Evolutionary conservation across 2,888 invertebrate species (phyloP).

Genomic region (Cheilosia urbana): DNA sequence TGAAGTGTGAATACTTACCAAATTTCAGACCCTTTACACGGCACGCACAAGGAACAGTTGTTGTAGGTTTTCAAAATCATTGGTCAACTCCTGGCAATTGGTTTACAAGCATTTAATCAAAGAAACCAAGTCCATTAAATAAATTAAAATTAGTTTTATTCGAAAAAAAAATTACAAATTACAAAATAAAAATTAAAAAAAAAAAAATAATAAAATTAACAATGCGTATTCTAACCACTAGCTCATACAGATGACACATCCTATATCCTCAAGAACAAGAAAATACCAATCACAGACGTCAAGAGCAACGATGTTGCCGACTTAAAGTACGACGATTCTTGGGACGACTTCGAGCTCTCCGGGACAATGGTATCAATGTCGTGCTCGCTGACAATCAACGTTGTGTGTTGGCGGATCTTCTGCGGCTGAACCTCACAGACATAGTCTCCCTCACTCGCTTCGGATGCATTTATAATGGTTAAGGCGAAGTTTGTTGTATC

Average conservation of each 20-base stretch:
- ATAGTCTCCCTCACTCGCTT: slow-evolving; percentile 78
- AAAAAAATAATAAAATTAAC: slow-evolving; percentile 62
- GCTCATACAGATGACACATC: not conserved
- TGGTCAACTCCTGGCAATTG: too few relatives aligned
- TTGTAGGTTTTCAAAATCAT: too few relatives aligned
- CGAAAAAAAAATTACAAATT: slow-evolving; percentile 9
- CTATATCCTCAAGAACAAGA: slow-evolving; percentile 70
- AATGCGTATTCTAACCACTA: slow-evolving; percentile 48
- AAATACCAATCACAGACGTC: slow-evolving; percentile 65
- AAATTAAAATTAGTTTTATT: slow-evolving; percentile 72
- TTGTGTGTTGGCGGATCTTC: slow-evolving; percentile 67
- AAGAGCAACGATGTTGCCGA: slow-evolving; percentile 9
- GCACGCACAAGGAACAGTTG: too few relatives aligned
- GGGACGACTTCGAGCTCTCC: slow-evolving; percentile 79
- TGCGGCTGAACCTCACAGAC: slow-evolving; percentile 78
- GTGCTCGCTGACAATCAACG: slow-evolving; percentile 75
- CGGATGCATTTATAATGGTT: slow-evolving; percentile 77
- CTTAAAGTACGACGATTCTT: slow-evolving; percentile 49
- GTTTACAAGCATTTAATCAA: not conserved
- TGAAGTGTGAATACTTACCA: too few relatives aligned
- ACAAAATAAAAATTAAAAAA: slow-evolving; percentile 31
- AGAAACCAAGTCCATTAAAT: slow-evolving; percentile 50
- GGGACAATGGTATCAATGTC: slow-evolving; percentile 78
- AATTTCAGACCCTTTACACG: too few relatives aligned
- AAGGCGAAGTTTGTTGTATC: slow-evolving; percentile 76